Conservation (phyloP, 2,113 vertebrate species). For the Telmatochromis brachygnathus region DNA sequence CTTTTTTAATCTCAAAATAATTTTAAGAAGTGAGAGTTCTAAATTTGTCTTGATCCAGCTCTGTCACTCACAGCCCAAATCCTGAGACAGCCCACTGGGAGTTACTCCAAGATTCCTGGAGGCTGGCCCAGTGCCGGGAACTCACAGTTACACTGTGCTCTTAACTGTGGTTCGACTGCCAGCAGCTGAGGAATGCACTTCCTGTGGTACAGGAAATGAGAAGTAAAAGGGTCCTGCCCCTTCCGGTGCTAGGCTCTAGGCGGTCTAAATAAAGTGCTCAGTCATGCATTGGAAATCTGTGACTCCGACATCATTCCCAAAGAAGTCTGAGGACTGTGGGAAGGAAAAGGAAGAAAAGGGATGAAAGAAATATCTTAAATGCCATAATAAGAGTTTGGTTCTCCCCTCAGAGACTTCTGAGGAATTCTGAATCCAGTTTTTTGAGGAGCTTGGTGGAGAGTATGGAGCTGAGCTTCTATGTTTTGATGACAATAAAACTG, state of each 20-base stretch:
- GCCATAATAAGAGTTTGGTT: background rate
- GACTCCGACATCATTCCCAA: conserved; percentile 26
- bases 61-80: background rate
- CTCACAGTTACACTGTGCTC: background rate
- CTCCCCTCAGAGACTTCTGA: background rate
- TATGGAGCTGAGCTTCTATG: background rate
- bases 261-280: conserved; percentile 32
- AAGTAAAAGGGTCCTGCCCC: conserved; percentile 22
- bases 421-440: background rate
- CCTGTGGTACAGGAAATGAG: conserved; percentile 57
- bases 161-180: conserved; percentile 6
- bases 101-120: conserved; percentile 17
- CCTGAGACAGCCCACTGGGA: background rate
- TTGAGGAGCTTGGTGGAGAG: background rate
- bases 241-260: background rate
- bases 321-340: background rate
- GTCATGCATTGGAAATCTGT: conserved; percentile 25
- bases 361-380: conserved; percentile 24
- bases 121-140: conserved; percentile 15
- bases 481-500: background rate
- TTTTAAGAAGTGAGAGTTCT: background rate
- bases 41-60: background rate
- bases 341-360: background rate
- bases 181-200: conserved; percentile 42
- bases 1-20: background rate